Conservation (phyloP, 1,140 invertebrate species). For the Gryllus bimaculatus region DNA sequence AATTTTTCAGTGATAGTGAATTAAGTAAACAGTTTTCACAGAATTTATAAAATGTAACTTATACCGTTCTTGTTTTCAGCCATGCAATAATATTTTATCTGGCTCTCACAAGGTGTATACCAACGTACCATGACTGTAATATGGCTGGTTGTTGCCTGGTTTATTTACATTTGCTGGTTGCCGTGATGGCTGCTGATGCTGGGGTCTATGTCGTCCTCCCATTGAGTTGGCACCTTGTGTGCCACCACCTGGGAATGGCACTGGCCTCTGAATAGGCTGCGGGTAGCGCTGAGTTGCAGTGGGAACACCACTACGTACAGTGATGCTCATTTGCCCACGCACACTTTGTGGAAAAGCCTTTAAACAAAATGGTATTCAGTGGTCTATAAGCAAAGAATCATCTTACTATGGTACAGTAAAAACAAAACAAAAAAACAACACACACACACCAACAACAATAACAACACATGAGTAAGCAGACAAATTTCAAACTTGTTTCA, state of each 20-base stretch:
- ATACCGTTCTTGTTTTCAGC: too few species aligned
- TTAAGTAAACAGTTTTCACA: too few species aligned
- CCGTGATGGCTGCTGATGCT: conserved; percentile 16
- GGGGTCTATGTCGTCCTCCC: conserved; percentile 2
- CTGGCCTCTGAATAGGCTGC: conserved; percentile 38
- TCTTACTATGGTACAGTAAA: too few species aligned
- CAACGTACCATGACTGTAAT: conserved; percentile 16
- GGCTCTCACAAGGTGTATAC: too few species aligned
- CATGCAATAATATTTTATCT: too few species aligned
- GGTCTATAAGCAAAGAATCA: background rate
- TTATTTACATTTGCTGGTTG: conserved; percentile 14
- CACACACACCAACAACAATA: too few species aligned
- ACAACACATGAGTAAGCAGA: too few species aligned
- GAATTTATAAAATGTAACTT: too few species aligned
- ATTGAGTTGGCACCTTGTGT: background rate
- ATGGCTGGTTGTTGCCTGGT: conserved; percentile 7
- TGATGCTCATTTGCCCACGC: conserved; percentile 31
- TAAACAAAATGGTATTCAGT: conserved; percentile 10
- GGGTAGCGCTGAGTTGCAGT: conserved; percentile 39
- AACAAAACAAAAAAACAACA: too few species aligned
- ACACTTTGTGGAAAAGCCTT: conserved; percentile 38
- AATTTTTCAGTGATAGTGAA: too few species aligned
- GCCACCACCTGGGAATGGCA: conserved; percentile 22
- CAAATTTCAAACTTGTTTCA: too few species aligned
- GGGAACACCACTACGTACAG: conserved; percentile 35